Percentiles rank a stretch among this genome's conserved stretches.
phyloP scores from a whole-genome alignment of 2,888 invertebrate genomes.

The Tetropium fuscum region DNA sequence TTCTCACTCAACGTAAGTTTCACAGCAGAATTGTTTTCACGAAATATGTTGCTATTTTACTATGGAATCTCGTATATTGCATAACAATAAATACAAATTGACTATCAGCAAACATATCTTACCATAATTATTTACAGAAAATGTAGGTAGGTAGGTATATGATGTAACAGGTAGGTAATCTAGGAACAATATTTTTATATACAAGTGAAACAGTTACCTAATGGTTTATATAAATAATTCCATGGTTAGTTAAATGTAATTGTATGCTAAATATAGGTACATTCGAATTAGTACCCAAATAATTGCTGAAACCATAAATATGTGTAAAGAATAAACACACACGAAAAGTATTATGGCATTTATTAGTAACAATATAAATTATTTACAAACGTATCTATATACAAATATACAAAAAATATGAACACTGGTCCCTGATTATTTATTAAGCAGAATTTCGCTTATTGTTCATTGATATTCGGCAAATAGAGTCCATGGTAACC shows the following conservation, averaged over 20 bases:
- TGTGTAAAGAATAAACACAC: background rate
- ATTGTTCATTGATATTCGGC: slow-evolving; percentile 47
- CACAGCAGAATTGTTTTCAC: no score
- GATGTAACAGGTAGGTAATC: no score
- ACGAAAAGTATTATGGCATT: background rate
- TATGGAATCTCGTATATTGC: no score
- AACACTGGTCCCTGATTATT: slow-evolving; percentile 38
- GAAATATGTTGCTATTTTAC: no score
- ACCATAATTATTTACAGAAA: no score
- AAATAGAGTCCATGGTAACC: slow-evolving; percentile 48
- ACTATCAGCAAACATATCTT: no score
- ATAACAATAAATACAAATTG: no score
- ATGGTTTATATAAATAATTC: background rate
- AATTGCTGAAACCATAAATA: no score
- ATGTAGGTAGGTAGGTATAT: no score
- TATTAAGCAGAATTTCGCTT: slow-evolving; percentile 18
- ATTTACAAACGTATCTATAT: slow-evolving; percentile 35
- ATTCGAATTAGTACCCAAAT: background rate
- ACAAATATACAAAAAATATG: slow-evolving; percentile 35
- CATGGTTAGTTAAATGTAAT: background rate
- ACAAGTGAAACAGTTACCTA: no score
- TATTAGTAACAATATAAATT: slow-evolving; percentile 44
- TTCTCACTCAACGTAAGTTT: no score
- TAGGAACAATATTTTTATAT: no score
- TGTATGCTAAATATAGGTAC: background rate